phyloP scores from a whole-genome alignment of 1,140 invertebrate genomes.

The Cotesia typhae region DNA sequence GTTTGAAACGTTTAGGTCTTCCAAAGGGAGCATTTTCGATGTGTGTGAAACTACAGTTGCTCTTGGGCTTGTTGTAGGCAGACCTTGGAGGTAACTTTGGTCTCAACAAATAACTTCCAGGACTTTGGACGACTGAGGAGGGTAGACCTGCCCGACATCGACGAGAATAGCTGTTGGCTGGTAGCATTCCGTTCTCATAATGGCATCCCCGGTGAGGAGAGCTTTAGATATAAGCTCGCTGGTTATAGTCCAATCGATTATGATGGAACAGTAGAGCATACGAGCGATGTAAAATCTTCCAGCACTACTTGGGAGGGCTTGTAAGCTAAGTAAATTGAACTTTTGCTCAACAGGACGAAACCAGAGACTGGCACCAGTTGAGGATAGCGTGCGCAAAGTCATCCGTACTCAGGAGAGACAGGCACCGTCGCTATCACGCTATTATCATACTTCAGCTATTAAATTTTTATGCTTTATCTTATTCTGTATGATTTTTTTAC shows the following conservation, averaged over 20 bases:
- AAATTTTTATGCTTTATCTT: conserved; percentile 1
- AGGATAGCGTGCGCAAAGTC: conserved; percentile 55
- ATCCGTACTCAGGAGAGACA: conserved; percentile 50
- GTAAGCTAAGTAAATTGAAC: conserved; percentile 47
- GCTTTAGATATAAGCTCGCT: conserved; percentile 45
- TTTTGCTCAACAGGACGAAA: conserved; percentile 40
- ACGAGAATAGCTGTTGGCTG: conserved; percentile 46
- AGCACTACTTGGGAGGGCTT: conserved; percentile 25
- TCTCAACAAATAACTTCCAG: conserved; percentile 35
- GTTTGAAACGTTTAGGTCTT: conserved; percentile 49
- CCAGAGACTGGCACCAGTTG: conserved; percentile 49
- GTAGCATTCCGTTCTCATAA: conserved; percentile 50
- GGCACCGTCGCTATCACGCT: conserved; percentile 54
- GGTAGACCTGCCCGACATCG: conserved; percentile 39
- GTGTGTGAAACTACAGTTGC: conserved; percentile 32
- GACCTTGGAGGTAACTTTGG: conserved; percentile 41
- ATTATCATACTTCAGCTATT: conserved; percentile 8
- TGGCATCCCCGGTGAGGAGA: conserved; percentile 40
- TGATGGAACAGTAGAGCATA: conserved; percentile 15
- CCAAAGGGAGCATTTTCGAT: conserved; percentile 37
- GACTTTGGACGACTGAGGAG: conserved; percentile 33
- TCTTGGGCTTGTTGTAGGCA: conserved; percentile 39
- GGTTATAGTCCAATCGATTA: conserved; percentile 27
- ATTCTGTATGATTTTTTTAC: not conserved
- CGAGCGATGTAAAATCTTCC: conserved; percentile 28